Base-by-base conservation (phyloP, 2,888 invertebrate species). In the Drosophila tripunctata region DNA sequence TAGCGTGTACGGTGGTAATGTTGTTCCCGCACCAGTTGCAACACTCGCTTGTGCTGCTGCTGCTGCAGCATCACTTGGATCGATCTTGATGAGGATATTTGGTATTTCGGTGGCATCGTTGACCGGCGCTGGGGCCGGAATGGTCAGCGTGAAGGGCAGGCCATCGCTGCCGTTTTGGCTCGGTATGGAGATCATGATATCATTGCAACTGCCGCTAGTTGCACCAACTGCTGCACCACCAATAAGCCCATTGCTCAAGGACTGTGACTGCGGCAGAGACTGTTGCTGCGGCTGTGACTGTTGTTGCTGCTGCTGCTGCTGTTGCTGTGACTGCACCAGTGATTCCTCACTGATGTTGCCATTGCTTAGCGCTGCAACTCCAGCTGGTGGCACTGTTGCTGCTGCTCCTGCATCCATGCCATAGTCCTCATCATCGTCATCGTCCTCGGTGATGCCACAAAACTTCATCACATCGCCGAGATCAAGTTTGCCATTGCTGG, bases 381-480 rank as follows among this genome's bases (percentile, higher is more conserved):
- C 47, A 6, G 64, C 27, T 40, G 64, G 33, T 40, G 64, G 33
- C 10, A 64, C 47, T 41, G 58, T n/a, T 21, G 35, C 40, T 19
- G 70, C 12, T 1, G 17, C 4, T n/a, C n/a, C n/a, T 14, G 41
- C 47, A 14, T 90, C 90, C 85, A 91, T 89, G 57, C 87, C 85
- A 41, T 89, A 91, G 75, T 95, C 95, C 63, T 95, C 95, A 40
- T 94, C 90, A 40, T 90, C 91, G 71, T 95, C 95, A 67, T 95
- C 95, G 68, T 95, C 95, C 50, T 94, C 94, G 67, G 94, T 94
- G 57, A 92, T 92, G 91, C 95, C 94, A 45, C 95, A 95, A 64
- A 95, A 92, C 90, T 95, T 95, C 94, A 95, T 95, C 33, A 95
- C 94, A 90, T 94, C 95, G 51, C 94, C 95, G 77, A 95, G 92